These are phyloP conservation scores for Sesia apiformis DNA, from an alignment of 2,888 invertebrate species.

Conservation along the genomic window DNA sequence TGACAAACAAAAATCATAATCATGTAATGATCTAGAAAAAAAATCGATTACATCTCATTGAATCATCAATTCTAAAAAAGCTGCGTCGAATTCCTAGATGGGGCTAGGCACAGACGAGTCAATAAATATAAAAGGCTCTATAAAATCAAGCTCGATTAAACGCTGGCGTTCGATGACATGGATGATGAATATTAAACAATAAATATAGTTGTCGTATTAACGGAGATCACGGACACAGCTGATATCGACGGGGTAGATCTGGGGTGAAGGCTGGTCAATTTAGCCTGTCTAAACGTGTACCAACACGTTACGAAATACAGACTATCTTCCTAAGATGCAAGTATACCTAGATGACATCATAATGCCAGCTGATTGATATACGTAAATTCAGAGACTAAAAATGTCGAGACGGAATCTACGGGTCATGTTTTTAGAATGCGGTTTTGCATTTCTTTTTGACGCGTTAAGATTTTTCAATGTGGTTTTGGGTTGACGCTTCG, in stretches of 20 bases:
- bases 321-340: slow-evolving; percentile 15
- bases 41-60: slow-evolving; percentile 24
- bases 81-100: slow-evolving; percentile 33
- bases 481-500: slow-evolving; percentile 11
- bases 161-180: slow-evolving; percentile 44
- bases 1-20: slow-evolving; percentile 11
- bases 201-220: slow-evolving; percentile 53
- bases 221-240: slow-evolving; percentile 36
- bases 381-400: slow-evolving; percentile 8
- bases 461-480: background rate
- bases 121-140: slow-evolving; percentile 37
- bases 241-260: slow-evolving; percentile 34
- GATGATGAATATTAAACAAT: slow-evolving; percentile 59
- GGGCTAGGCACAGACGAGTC: slow-evolving; percentile 39
- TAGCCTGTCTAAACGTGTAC: slow-evolving; percentile 40
- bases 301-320: background rate
- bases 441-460: background rate
- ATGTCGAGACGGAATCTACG: background rate
- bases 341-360: slow-evolving; percentile 39
- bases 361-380: slow-evolving; percentile 31
- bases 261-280: slow-evolving; percentile 39
- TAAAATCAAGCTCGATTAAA: slow-evolving; percentile 33
- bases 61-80: slow-evolving; percentile 39
- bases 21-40: slow-evolving; percentile 14
- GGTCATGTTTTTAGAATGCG: background rate